Evolutionary conservation across 2,113 vertebrate species (phyloP).

Genomic region (Pogonocichla stellata): DNA sequence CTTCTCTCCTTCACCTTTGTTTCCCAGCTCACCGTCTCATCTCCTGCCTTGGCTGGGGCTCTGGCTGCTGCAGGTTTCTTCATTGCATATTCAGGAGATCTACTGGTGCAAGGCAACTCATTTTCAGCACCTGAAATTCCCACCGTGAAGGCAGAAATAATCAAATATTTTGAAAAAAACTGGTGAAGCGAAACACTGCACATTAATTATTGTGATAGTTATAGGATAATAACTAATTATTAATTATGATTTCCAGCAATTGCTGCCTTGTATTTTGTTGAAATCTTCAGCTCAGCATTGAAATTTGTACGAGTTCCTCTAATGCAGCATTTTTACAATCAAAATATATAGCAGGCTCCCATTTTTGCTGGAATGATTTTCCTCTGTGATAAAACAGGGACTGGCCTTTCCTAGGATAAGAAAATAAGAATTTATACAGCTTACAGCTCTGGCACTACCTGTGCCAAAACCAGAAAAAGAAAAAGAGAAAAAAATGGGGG

Average conservation of each 20-base stretch:
- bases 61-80: slow-evolving; percentile 39
- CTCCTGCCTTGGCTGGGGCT: slow-evolving; percentile 42
- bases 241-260: slow-evolving; percentile 49
- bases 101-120: slow-evolving; percentile 51
- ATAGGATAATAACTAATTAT: slow-evolving; percentile 60
- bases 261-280: neutral
- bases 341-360: neutral
- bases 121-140: slow-evolving; percentile 56
- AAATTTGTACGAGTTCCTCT: slow-evolving; percentile 26
- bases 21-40: slow-evolving; percentile 24
- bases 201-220: slow-evolving; percentile 60
- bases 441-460: neutral
- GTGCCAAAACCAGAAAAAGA: neutral
- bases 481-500: neutral
- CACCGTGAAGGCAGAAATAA: slow-evolving; percentile 48
- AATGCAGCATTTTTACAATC: slow-evolving; percentile 8
- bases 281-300: neutral
- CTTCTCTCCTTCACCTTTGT: slow-evolving; percentile 56
- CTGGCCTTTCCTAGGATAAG: neutral
- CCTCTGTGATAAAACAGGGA: neutral
- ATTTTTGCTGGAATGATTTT: slow-evolving; percentile 1
- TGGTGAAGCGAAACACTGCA: slow-evolving; percentile 29
- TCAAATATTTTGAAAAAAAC: slow-evolving; percentile 63
- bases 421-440: neutral
- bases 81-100: slow-evolving; percentile 68